phyloP scores from a whole-genome alignment of 2,888 invertebrate genomes.

The Branchinecta sandiegonensis region DNA sequence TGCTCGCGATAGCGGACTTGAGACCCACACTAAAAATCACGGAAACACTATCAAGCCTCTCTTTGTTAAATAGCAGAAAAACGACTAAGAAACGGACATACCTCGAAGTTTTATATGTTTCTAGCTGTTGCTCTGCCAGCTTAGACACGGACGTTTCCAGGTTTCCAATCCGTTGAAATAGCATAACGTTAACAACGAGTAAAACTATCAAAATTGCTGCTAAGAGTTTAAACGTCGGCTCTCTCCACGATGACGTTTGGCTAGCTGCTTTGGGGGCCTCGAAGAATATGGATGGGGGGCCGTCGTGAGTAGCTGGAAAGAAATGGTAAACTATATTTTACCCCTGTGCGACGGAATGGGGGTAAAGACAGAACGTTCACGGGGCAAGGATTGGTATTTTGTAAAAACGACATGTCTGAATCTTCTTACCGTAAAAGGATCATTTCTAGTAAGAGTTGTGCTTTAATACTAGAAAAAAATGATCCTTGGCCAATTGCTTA shows the following conservation, averaged over 20 bases:
- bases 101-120: neutral
- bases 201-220: slow-evolving; percentile 1
- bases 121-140: slow-evolving; percentile 1
- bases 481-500: too few relatives aligned
- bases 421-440: too few relatives aligned
- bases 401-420: too few relatives aligned
- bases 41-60: too few relatives aligned
- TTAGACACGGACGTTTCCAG: slow-evolving; percentile 11
- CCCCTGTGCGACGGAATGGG: too few relatives aligned
- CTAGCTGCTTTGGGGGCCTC: neutral
- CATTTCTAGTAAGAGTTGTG: too few relatives aligned
- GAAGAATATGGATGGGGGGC: neutral
- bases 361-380: too few relatives aligned
- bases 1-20: too few relatives aligned
- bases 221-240: neutral
- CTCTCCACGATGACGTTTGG: neutral
- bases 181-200: neutral
- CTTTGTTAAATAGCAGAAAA: too few relatives aligned
- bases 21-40: too few relatives aligned
- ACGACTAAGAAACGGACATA: neutral
- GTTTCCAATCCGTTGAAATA: slow-evolving; percentile 2
- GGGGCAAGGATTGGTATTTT: too few relatives aligned
- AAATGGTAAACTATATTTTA: neutral
- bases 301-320: neutral
- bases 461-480: too few relatives aligned